phyloP scores from a whole-genome alignment of 2,888 invertebrate genomes.

The Ormyrus rosae region DNA sequence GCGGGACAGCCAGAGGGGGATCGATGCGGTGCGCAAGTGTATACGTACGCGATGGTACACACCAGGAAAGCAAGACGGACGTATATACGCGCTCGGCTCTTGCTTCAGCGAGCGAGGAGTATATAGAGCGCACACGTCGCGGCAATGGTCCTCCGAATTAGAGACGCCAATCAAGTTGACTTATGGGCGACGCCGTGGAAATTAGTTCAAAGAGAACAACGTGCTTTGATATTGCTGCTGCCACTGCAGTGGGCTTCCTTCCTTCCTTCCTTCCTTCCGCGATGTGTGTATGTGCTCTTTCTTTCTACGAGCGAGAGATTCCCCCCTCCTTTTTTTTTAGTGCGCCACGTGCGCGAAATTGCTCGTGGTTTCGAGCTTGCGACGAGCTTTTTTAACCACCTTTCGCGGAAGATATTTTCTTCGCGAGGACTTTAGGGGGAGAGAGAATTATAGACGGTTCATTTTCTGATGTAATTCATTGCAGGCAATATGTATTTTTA shows the following conservation, averaged over 20 bases:
- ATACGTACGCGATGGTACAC: conserved; percentile 28
- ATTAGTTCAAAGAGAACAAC: conserved; percentile 64
- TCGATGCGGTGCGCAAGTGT: conserved; percentile 30
- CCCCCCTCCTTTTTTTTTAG: not conserved
- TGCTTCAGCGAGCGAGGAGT: not conserved
- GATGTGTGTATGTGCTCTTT: no score
- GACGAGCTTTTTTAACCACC: not conserved
- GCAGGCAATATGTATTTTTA: not conserved
- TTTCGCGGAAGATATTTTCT: no score
- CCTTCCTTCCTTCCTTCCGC: conserved; percentile 24
- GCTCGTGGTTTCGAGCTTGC: not conserved
- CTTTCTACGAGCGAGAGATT: no score
- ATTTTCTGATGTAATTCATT: not conserved
- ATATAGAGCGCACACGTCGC: conserved; percentile 13
- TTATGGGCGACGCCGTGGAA: conserved; percentile 63
- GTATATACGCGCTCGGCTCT: not conserved
- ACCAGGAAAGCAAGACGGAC: not conserved
- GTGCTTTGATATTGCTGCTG: conserved; percentile 53
- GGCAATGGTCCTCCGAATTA: conserved; percentile 59
- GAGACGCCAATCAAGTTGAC: conserved; percentile 65
- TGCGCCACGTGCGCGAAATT: conserved; percentile 23
- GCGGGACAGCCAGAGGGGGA: conserved; percentile 33
- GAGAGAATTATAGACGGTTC: not conserved
- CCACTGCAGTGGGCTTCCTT: conserved; percentile 24
- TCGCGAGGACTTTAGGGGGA: not conserved